Evolutionary conservation across 2,113 vertebrate genomes (phyloP), one percentile per base, ranked within the genome.

Genomic region (Nycticorax nycticorax): DNA sequence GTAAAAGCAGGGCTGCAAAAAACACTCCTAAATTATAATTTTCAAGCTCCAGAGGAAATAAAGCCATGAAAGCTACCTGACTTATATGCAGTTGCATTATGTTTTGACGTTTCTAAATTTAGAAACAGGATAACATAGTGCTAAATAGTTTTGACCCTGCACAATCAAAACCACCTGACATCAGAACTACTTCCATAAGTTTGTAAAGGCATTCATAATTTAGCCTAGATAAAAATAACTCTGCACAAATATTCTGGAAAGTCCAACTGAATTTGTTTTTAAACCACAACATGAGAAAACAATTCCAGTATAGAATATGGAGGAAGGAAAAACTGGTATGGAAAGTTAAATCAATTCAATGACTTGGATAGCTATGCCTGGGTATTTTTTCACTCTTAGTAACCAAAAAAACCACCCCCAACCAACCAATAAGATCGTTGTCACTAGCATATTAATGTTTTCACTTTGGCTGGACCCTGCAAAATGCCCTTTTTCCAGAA

Each of bases 401-500:
- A 78, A 93, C 10, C 9, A 76, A 80, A 77, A 93, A 37, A 87
- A 9, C 21, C 33, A 48, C 20, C 78, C 78, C 60, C 80, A 52
- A 63, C 18, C 30, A 89, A 94, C 24, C 35, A 89, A 91, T 30
- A 89, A 71, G 52, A 68, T 71, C 81, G 60, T 75, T 96, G 91
- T 89, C 85, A 80, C 81, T 94, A 69, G 56, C 89, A 87, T 88
- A 82, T 30, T 75, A n/a, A 94, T 22, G 69, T 93, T 92, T 96
- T 83, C 63, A 62, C 94, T 91, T 96, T 93, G 93, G 96, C 88
- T 98, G 96, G 93, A 97, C 96, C 95, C 96, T 96, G 43, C 91
- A 96, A 97, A 97, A 98, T 97, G 96, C 90, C 97, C 93, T 96
- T 88, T 60, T 95, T 85, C 95, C 92, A 98, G 88, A 97, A 92